These are phyloP conservation scores for Chiroxiphia lanceolata DNA, from an alignment of 2,797 vertebrate species.

Conservation along the genomic window DNA sequence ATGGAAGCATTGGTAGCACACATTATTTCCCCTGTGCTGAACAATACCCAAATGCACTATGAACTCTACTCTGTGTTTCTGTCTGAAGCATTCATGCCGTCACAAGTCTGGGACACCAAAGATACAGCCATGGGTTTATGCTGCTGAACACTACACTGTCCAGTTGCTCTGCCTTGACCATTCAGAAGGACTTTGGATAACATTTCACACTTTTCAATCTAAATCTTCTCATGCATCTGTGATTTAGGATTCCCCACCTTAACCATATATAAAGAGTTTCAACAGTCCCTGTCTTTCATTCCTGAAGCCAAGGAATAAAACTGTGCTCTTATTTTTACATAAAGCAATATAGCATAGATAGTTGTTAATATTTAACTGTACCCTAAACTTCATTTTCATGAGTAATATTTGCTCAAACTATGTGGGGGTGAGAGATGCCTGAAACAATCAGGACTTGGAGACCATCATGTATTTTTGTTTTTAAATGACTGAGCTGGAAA, in stretches of 20 bases:
- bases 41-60: not conserved
- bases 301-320: not conserved
- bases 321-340: not conserved
- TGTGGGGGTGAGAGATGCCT: not conserved
- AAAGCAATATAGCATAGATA: not conserved
- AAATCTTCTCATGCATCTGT: not conserved
- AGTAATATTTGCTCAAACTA: not conserved
- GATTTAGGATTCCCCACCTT: not conserved
- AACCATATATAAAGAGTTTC: not conserved
- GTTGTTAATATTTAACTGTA: not conserved
- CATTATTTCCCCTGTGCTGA: not conserved
- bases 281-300: not conserved
- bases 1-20: rapidly evolving
- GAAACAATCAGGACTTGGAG: not conserved
- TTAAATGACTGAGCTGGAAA: not conserved
- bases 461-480: not conserved
- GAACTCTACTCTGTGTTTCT: not conserved
- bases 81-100: not conserved
- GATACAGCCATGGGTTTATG: not conserved
- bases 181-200: not conserved
- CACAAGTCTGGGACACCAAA: not conserved
- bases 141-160: not conserved
- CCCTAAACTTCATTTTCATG: not conserved
- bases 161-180: not conserved
- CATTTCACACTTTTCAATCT: not conserved